These are phyloP conservation scores for Eucidaris tribuloides DNA, from an alignment of 35 echinoderm and acorn worm genomes.

Conservation along the genomic window DNA sequence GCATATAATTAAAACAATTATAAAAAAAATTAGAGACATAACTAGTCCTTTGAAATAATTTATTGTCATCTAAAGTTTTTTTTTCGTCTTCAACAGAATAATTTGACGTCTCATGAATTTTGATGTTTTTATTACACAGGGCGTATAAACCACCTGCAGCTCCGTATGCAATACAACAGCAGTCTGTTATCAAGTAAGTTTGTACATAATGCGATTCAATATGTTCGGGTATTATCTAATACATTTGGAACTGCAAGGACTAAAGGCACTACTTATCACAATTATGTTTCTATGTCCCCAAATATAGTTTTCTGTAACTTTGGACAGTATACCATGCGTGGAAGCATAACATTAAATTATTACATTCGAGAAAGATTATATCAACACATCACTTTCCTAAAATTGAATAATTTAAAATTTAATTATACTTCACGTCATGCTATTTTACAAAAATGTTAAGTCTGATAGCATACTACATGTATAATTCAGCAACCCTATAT, in stretches of 20 bases:
- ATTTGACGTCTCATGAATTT: neutral
- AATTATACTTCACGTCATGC: no score
- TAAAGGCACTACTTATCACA: no score
- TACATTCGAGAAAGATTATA: no score
- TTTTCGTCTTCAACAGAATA: neutral
- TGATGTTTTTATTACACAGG: neutral
- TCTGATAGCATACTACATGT: no score
- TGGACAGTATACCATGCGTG: no score
- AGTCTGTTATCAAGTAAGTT: slow-evolving; percentile 29
- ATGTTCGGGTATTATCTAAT: neutral
- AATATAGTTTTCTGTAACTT: no score
- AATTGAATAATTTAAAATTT: no score
- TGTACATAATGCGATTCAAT: neutral
- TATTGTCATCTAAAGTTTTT: neutral
- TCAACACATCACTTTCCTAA: no score
- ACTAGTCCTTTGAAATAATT: neutral
- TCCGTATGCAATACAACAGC: slow-evolving; percentile 47
- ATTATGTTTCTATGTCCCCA: no score
- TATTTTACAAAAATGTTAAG: no score
- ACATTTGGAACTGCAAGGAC: neutral
- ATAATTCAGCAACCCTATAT: no score
- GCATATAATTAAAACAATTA: neutral
- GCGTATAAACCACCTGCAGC: slow-evolving; percentile 35
- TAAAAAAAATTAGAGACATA: neutral
- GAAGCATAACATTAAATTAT: no score